Conservation (phyloP, 2,797 vertebrate species). For the Oreortyx pictus region DNA sequence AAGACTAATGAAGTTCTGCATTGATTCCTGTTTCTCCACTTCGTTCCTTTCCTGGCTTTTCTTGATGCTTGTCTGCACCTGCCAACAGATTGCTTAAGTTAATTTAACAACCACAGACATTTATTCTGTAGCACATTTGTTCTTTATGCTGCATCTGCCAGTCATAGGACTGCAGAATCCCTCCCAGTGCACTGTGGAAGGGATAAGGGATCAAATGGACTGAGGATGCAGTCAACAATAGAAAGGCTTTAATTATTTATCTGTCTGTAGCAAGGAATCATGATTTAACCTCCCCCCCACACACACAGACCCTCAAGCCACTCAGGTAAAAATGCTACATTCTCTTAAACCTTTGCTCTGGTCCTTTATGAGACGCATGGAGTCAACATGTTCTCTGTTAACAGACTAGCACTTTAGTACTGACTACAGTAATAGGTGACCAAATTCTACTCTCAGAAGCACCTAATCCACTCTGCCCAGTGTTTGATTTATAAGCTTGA, state of each 20-base stretch:
- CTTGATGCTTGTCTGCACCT: slow-evolving; percentile 27
- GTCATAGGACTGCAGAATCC: background rate
- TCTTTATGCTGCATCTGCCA: background rate
- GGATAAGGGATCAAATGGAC: background rate
- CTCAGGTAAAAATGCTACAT: slow-evolving; percentile 60
- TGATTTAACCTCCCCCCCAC: slow-evolving; percentile 27
- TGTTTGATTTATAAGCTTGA: background rate
- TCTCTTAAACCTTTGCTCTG: slow-evolving; percentile 49
- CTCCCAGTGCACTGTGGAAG: background rate
- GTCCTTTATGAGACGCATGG: slow-evolving; percentile 18
- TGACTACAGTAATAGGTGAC: background rate
- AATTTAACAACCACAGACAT: background rate
- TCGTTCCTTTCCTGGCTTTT: slow-evolving; percentile 30
- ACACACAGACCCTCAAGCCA: background rate
- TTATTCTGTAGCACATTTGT: background rate
- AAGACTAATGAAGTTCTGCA: background rate
- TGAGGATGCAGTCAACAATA: background rate
- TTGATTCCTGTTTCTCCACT: background rate
- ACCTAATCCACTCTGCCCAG: background rate
- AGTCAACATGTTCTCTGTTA: background rate
- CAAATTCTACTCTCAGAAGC: background rate
- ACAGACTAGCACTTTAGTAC: slow-evolving; percentile 10
- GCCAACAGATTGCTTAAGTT: slow-evolving; percentile 38
- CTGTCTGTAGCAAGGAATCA: slow-evolving; percentile 4
- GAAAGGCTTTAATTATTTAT: slow-evolving; percentile 32